Evolutionary conservation across 1,140 invertebrate species (phyloP), one percentile per base, ranked within the genome.

Genomic region (Tetragonula clypearis): DNA sequence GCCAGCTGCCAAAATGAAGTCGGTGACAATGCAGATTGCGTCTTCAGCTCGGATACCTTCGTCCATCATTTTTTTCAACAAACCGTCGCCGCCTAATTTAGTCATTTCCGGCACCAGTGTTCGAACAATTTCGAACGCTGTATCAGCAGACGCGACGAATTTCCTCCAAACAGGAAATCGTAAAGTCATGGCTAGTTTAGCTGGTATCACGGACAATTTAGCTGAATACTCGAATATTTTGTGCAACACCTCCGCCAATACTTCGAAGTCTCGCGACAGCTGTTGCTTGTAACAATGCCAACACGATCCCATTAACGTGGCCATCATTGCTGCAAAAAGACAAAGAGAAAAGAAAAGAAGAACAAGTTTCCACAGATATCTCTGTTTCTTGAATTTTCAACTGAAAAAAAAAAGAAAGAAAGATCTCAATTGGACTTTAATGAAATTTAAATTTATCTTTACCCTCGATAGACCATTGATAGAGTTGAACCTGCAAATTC

Each of bases 1-100:
- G 56, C 98, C 98, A 80, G 98, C 98, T 60, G 98, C 98, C 82
- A 99, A 96, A 69, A 99, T 96, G 66, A 99, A 96, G 95, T 99
- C 98, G 3, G 96, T 96, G 53, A 98, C 95, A 65, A 99, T 98
- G 86, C 96, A 95, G 62, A 95, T 95, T 11, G 97, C 95, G 85
- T 96, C 95, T 68, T 97, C 95, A 23, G 93, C 91, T 1, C 91
- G 90, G 55, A 98, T 95, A 60, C 96, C 95, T 86, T 96, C 95
- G 4, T 95, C 90, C 30, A 95, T 91, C 87, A 98, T 95, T 86
- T 95, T 95, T n/a, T 94, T 92, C 62, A 97, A 92, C 1, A 98
- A 90, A 3, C 97, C 97, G 82, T 96, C 94, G 41, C 86, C 86
- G 1, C 90, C 58, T 4, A 92, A 21, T 15, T 49, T n/a, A 1